phyloP scores from a whole-genome alignment of 2,797 vertebrate species.

The Tokudaia tokunoshimensis region DNA sequence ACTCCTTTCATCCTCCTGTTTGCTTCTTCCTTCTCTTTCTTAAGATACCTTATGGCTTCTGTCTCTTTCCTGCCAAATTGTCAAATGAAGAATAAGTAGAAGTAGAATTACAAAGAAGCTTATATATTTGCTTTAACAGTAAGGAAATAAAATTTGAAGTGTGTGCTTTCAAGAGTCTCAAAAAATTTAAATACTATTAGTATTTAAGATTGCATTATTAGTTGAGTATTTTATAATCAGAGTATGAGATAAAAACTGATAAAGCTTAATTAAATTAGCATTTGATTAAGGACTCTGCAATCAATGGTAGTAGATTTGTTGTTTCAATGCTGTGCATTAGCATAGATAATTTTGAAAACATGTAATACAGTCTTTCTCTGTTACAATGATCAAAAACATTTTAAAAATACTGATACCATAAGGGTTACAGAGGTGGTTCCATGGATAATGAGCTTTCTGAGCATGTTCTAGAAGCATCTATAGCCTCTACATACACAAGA shows the following conservation, averaged over 20 bases:
- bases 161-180: conserved; percentile 9
- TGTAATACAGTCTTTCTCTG: background rate
- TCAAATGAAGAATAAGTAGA: background rate
- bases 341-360: conserved; percentile 33
- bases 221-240: conserved; percentile 65
- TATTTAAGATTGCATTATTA: conserved; percentile 54
- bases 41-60: background rate
- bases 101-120: background rate
- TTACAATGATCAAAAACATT: background rate
- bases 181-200: conserved; percentile 24
- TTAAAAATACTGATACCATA: background rate
- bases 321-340: background rate
- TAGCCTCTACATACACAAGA: background rate
- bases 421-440: background rate
- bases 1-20: rapidly evolving
- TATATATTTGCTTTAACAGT: background rate
- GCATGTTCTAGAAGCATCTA: background rate
- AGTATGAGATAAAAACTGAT: background rate
- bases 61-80: background rate
- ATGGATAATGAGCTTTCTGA: background rate
- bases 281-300: conserved; percentile 68
- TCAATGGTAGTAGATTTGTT: conserved; percentile 24
- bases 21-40: background rate
- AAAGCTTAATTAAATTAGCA: conserved; percentile 64
- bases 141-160: conserved; percentile 36